Base-by-base conservation (phyloP, 2,888 invertebrate species). In the Philopedon plagiatum region DNA sequence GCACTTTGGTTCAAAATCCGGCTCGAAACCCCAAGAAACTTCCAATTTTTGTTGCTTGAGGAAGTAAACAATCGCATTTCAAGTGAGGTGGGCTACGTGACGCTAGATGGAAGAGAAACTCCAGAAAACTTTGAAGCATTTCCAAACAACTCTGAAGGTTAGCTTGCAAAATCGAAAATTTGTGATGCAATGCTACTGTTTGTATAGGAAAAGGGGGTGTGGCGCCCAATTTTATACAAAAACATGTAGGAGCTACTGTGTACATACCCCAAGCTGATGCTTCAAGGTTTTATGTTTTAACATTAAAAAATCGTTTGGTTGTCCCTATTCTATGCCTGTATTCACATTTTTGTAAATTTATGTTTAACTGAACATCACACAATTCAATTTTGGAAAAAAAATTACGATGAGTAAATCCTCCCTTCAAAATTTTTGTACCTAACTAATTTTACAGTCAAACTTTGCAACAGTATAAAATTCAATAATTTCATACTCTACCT, bases 121-220 rank as follows among this genome's bases (percentile, higher is more conserved):
- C 11, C 44, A 26, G 41, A 18, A 41, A 29, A 32, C 13, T 23
- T 34, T 39, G 64, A 15, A 44, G 54, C 51, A 44, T 61, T 71
- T 64, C 60, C 13, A 19, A 61, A 60, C 71, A 61, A 44, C 61
- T 54, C 11, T 65, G 65, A 71, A 71, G 71, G 71, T 71, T 71
- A 64, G 65, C 60, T 60, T 58, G 32, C 26, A 71, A 51, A 26
- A 65, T 41, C 41, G 58, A 19, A 60, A 60, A 71, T 56, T 61
- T 54, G 71, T 71, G 64, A 63, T 73, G 68, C 46, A 64, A 69
- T 41, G 34, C 26, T 49, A 72, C 64, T 73, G 72, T 72, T 75
- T 74, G 66, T 71, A 56, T 67, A 39, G 63, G 69, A 76, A 71
- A 71, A 68, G 79, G 77, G 78, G 78, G 79, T 78, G 79, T 79